A percentile compares a stretch with the other conserved stretches of the same genome.
These are phyloP conservation scores for Caenorhabditis afra DNA, from an alignment of 2,888 invertebrate genomes.

Conservation along the genomic window DNA sequence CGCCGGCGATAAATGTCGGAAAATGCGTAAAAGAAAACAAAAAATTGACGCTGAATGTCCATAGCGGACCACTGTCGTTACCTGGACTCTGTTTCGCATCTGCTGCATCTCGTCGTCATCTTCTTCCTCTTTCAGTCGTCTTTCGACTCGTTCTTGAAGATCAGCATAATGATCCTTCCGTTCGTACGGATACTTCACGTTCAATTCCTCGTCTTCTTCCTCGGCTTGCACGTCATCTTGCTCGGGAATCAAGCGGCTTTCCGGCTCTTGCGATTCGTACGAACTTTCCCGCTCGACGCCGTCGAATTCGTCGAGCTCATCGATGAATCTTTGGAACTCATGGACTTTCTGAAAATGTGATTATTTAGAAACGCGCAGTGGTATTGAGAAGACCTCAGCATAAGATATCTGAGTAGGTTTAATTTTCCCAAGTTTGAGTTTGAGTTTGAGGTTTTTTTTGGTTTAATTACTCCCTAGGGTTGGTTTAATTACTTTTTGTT, in stretches of 20 bases:
- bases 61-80: too few species aligned
- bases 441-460: constrained; percentile 37
- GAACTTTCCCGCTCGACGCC: neutral
- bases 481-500: constrained; percentile 56
- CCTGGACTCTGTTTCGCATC: constrained; percentile 21
- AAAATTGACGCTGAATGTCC: too few species aligned
- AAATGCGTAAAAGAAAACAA: too few species aligned
- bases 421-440: constrained; percentile 63
- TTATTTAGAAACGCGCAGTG: constrained; percentile 1
- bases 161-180: constrained; percentile 31
- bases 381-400: constrained; percentile 52
- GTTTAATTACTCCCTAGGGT: neutral
- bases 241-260: neutral
- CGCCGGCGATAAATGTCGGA: too few species aligned
- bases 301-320: constrained; percentile 21
- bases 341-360: constrained; percentile 40
- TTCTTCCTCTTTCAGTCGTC: constrained; percentile 14
- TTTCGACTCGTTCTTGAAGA: constrained; percentile 22
- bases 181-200: constrained; percentile 55
- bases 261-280: too few species aligned
- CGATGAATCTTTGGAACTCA: constrained; percentile 31
- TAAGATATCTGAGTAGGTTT: constrained; percentile 64
- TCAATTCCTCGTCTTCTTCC: constrained; percentile 39
- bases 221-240: constrained; percentile 10
- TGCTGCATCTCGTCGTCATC: constrained; percentile 7